Percentiles rank a stretch among this genome's conserved stretches.
Conservation (phyloP, 2,888 invertebrate species). For the Monopis laevigella region DNA sequence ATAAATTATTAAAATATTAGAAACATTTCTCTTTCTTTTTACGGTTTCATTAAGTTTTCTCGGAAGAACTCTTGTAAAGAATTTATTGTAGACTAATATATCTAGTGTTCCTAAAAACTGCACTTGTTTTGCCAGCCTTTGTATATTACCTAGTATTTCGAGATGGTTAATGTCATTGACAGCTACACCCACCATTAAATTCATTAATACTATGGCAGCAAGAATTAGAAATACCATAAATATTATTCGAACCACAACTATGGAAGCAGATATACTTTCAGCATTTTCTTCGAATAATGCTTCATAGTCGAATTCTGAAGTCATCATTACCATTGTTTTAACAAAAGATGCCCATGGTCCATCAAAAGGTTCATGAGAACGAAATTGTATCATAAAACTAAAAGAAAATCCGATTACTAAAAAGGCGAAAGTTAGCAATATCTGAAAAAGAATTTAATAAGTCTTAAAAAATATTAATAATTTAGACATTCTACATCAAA, state of each 20-base stretch:
- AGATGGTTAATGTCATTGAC: constrained; percentile 68
- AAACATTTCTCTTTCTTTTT: constrained; percentile 43
- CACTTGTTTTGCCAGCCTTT: constrained; percentile 63
- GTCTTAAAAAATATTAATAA: not conserved
- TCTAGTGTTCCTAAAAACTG: constrained; percentile 61
- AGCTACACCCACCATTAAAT: constrained; percentile 67
- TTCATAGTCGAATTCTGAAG: constrained; percentile 66
- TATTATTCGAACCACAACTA: constrained; percentile 53
- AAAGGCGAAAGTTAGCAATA: constrained; percentile 53
- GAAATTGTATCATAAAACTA: constrained; percentile 66
- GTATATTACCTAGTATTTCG: constrained; percentile 63
- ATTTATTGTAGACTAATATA: constrained; percentile 53
- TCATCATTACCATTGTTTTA: constrained; percentile 70
- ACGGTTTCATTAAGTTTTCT: constrained; percentile 35
- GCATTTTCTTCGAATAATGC: constrained; percentile 53
- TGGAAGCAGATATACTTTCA: constrained; percentile 40
- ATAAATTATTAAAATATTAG: constrained; percentile 34
- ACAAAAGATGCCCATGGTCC: constrained; percentile 61
- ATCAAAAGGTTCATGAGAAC: constrained; percentile 54
- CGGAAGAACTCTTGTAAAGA: constrained; percentile 44
- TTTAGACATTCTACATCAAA: not conserved
- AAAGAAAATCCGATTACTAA: constrained; percentile 65
- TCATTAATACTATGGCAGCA: constrained; percentile 68
- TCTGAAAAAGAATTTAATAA: constrained; percentile 37
- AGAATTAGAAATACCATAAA: constrained; percentile 62